These are phyloP conservation scores for Eupristina koningsbergeri DNA, from an alignment of 1,140 invertebrate genomes.

Conservation along the genomic window DNA sequence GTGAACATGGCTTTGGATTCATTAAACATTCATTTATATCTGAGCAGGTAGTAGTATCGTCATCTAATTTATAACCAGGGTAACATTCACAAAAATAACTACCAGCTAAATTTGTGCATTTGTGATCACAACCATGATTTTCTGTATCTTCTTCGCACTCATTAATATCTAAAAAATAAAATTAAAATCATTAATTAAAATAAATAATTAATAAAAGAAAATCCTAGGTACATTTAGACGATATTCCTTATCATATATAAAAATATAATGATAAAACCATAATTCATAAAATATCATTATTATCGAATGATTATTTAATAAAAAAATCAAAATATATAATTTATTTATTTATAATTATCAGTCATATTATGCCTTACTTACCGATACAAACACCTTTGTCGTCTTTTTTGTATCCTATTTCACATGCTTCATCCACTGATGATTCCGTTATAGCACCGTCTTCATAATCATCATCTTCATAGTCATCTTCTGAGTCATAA, in stretches of 20 bases:
- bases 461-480: conserved; percentile 58
- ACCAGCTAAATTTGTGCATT: conserved; percentile 83
- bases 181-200: not conserved
- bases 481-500: conserved; percentile 64
- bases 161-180: conserved; percentile 78
- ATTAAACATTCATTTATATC: conserved; percentile 76
- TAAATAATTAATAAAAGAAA: too few species aligned
- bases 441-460: conserved; percentile 63
- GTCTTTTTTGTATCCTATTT: conserved; percentile 73
- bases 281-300: too few species aligned
- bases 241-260: too few species aligned
- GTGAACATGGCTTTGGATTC: conserved; percentile 63
- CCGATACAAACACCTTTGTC: conserved; percentile 71
- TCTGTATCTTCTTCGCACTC: conserved; percentile 81
- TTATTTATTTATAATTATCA: not conserved
- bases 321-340: not conserved
- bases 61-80: conserved; percentile 66
- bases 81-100: conserved; percentile 80
- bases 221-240: too few species aligned
- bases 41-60: conserved; percentile 74
- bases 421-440: conserved; percentile 67
- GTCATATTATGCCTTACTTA: conserved; percentile 48
- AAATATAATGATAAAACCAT: too few species aligned
- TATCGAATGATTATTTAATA: too few species aligned
- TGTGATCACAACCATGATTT: conserved; percentile 75